Conservation (phyloP, 2,888 invertebrate species). For the Chrysolina oricalcia region DNA sequence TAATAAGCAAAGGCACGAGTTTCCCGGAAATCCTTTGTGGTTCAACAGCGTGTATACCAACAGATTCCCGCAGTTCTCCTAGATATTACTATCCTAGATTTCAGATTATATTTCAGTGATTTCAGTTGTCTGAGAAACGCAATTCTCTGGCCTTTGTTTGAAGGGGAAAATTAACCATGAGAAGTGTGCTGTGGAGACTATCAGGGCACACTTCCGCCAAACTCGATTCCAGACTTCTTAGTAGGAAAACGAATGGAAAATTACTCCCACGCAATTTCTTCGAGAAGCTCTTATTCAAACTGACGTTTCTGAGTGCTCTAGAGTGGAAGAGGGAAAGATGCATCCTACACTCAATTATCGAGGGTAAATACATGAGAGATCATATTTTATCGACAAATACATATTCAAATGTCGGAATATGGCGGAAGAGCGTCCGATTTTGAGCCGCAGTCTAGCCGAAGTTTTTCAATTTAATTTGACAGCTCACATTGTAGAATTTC, state of each 20-base stretch:
- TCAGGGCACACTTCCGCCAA: slow-evolving; percentile 18
- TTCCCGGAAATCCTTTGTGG: slow-evolving; percentile 38
- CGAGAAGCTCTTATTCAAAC: neutral
- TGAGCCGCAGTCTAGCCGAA: too few relatives aligned
- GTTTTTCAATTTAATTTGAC: too few relatives aligned
- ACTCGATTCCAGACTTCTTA: neutral
- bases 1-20: slow-evolving; percentile 33
- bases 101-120: slow-evolving; percentile 27
- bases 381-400: neutral
- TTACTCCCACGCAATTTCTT: slow-evolving; percentile 9
- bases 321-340: neutral
- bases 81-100: slow-evolving; percentile 16
- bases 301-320: neutral
- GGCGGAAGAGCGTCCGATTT: too few relatives aligned
- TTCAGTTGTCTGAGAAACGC: slow-evolving; percentile 12
- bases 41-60: neutral
- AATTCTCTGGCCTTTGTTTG: slow-evolving; percentile 11
- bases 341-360: neutral
- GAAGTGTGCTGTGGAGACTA: slow-evolving; percentile 25
- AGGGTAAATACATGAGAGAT: neutral
- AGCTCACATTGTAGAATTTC: too few relatives aligned
- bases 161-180: slow-evolving; percentile 26
- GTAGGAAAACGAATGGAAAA: neutral
- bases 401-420: too few relatives aligned
- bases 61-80: slow-evolving; percentile 16